Evolutionary conservation across 2,888 invertebrate species (phyloP), one percentile per base, ranked within the genome.

Genomic region (Eurois occulta): DNA sequence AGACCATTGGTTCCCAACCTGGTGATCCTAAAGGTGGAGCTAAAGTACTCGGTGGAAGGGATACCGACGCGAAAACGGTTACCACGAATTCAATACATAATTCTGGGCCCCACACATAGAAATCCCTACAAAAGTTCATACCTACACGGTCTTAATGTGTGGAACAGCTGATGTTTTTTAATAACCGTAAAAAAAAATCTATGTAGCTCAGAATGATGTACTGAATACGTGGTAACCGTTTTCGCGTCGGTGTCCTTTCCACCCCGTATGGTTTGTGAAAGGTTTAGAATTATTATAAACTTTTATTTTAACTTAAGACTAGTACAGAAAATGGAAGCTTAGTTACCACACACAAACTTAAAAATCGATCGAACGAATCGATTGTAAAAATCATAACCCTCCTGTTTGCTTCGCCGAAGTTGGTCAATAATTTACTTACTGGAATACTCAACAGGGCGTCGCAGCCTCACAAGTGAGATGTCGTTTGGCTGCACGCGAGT

Each of bases 391-490:
- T 58, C 28, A 1, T 7, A 58, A 7, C 16, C 28, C 28, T 60
- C 28, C 2, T 18, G 28, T 58, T 16, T 60, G 18, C 1, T 7
- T 18, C 28, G 8, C 32, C 1, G 4, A 21, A 32, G 32, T 21
- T 18, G 3, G 3, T 8, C 32, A 32, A 32, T 7, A 38, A 35
- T 7, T 28, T 28, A 60, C 75, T 75, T 13, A 75, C 75, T 18
- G 6, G 75, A 41, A 41, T 62, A 75, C 6, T 32, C 38, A 4
- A 75, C 13, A 21, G 41, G 48, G 2, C 75, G 75, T 46, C 32
- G 62, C 6, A 75, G 41, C 38, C 28, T 74, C n/a, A 75, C 38
- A 16, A 75, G 75, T n/a, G 75, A 1, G 10, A 75, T 75, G 32
- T 75, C 75, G 18, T 75, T 41, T 48, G 60, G 62, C 18, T 74